These are phyloP conservation scores for Climacteris rufus DNA, from an alignment of 2,113 vertebrate genomes.

Conservation along the genomic window DNA sequence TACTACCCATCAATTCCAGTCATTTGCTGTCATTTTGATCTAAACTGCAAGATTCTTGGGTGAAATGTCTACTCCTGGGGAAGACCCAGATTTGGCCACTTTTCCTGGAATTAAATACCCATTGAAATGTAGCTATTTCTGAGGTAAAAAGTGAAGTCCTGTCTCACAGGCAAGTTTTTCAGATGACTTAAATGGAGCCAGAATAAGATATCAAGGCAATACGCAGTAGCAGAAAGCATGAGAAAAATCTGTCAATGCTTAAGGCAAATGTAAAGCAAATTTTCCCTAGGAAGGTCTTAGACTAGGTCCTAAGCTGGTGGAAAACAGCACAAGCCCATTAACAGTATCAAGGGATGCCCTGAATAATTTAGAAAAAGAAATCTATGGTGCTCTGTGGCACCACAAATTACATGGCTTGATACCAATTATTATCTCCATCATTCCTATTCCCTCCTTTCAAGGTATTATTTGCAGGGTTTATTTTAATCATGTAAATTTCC, in stretches of 20 bases:
- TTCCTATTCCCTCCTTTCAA: conserved; percentile 22
- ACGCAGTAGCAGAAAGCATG: neutral
- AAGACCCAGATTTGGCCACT: neutral
- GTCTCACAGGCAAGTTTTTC: neutral
- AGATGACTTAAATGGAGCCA: neutral
- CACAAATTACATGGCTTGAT: conserved; percentile 34
- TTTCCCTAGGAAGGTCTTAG: neutral
- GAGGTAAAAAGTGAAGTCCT: neutral
- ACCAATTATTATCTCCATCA: conserved; percentile 41
- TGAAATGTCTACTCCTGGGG: neutral
- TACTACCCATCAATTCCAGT: neutral
- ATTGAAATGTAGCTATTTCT: neutral
- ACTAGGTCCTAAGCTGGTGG: neutral
- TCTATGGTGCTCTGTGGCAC: neutral
- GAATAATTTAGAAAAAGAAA: conserved; percentile 29
- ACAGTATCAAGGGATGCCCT: neutral
- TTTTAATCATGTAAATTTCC: conserved; percentile 71
- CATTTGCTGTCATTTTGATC: neutral
- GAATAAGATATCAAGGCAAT: neutral
- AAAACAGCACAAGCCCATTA: neutral
- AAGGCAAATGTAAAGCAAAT: neutral
- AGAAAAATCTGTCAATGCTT: neutral
- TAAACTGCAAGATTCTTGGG: neutral
- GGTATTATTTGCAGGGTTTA: conserved; percentile 59
- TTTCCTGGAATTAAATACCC: neutral